Evolutionary conservation across 2,113 vertebrate genomes (phyloP).

Genomic region (Nematolebias whitei): DNA sequence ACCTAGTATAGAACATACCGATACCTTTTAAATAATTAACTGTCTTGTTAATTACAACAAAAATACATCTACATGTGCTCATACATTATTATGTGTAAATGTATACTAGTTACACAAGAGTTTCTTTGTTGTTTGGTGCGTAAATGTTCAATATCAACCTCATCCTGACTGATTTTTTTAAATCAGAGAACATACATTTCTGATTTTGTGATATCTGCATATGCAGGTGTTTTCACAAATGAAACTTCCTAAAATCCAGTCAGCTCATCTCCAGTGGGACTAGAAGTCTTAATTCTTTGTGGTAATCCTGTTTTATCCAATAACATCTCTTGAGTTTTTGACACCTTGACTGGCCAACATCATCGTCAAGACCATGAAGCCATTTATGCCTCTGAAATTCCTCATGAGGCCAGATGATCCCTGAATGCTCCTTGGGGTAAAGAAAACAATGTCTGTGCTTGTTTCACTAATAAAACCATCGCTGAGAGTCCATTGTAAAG

Average conservation of each 20-base stretch:
- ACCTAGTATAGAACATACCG: neutral
- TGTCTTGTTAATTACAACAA: conserved; percentile 1
- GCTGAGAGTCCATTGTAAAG: conserved; percentile 61
- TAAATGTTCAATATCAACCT: neutral
- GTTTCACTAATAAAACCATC: conserved; percentile 65
- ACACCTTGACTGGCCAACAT: neutral
- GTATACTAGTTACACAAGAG: neutral
- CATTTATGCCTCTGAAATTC: conserved; percentile 23
- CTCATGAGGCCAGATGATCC: conserved; percentile 51
- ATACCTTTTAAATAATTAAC: neutral
- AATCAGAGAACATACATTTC: neutral
- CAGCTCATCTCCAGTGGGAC: neutral
- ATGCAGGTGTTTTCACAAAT: neutral
- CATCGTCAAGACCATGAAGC: conserved; percentile 8
- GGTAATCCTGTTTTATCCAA: neutral
- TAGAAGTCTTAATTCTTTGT: neutral
- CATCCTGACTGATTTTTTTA: neutral
- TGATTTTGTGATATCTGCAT: too few species aligned
- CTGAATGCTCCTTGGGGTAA: conserved; percentile 45
- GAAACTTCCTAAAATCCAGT: conserved; percentile 1
- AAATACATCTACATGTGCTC: neutral
- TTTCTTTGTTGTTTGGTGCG: neutral
- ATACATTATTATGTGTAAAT: neutral
- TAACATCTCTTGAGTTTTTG: conserved; percentile 2
- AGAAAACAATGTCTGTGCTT: conserved; percentile 69